These are phyloP conservation scores for Nannobrachium achirus DNA, from an alignment of 2,113 vertebrate genomes.

Conservation along the genomic window DNA sequence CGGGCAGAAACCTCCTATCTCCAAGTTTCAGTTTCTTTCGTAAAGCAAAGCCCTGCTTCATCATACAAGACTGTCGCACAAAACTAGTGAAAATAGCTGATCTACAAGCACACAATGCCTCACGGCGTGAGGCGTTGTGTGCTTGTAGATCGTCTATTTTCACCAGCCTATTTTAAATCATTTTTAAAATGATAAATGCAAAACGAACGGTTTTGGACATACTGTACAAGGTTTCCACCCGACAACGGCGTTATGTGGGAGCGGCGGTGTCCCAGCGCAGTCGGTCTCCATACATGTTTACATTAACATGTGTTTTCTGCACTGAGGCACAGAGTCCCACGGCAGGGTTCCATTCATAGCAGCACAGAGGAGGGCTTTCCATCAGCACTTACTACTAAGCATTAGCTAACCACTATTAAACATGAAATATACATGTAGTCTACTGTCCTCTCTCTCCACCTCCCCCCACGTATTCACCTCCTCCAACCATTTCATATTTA, in stretches of 20 bases:
- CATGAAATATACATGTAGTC: slow-evolving; percentile 46
- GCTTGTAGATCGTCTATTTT: no score
- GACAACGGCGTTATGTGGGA: slow-evolving; percentile 16
- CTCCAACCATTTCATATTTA: not conserved
- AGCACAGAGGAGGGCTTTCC: slow-evolving; percentile 11
- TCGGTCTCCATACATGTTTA: slow-evolving; percentile 49
- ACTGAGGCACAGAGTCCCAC: not conserved
- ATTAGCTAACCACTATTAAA: slow-evolving; percentile 47
- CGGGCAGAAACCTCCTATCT: no score
- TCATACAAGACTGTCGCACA: no score
- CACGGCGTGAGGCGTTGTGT: no score
- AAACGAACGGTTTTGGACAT: no score
- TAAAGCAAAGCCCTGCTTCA: no score
- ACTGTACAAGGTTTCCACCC: no score
- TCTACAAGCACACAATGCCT: no score
- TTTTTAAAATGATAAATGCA: no score
- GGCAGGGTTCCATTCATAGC: not conserved
- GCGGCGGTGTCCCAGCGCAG: slow-evolving; percentile 29
- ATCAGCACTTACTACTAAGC: slow-evolving; percentile 31
- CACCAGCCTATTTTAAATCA: no score
- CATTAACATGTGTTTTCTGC: slow-evolving; percentile 32
- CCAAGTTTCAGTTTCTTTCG: no score
- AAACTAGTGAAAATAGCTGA: no score
- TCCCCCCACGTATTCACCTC: not conserved
- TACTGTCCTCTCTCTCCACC: not conserved